Evolutionary conservation across 1,140 invertebrate genomes (phyloP).

Genomic region (Meloidogyne hapla): DNA sequence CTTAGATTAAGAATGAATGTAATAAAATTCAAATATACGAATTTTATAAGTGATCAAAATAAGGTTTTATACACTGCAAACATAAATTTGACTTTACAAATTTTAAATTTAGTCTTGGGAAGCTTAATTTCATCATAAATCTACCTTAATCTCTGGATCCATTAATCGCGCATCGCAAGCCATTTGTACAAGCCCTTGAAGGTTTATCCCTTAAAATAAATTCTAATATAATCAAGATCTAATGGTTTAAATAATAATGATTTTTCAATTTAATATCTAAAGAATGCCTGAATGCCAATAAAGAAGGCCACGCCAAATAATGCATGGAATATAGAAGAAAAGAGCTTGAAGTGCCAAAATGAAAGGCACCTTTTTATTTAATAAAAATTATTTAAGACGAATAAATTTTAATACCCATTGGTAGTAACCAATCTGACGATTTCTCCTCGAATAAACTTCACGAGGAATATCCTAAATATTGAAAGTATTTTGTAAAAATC

Average conservation of each 20-base stretch:
- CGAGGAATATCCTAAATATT: conserved; percentile 58
- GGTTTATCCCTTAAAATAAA: conserved; percentile 58
- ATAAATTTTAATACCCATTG: conserved; percentile 65
- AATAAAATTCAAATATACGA: too few species aligned
- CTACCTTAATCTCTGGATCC: conserved; percentile 53
- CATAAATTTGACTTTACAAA: background rate
- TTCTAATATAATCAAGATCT: background rate
- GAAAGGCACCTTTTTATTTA: conserved; percentile 53
- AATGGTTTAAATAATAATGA: background rate
- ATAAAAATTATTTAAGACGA: background rate
- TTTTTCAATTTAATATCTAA: conserved; percentile 5
- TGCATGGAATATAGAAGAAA: conserved; percentile 68
- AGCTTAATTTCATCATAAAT: background rate
- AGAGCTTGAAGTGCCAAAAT: conserved; percentile 68
- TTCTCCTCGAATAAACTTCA: conserved; percentile 61
- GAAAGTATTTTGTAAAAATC: conserved; percentile 17
- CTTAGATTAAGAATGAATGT: conserved; percentile 39
- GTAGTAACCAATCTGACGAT: conserved; percentile 65
- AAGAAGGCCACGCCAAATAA: conserved; percentile 66
- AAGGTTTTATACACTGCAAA: too few species aligned
- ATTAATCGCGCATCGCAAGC: conserved; percentile 62
- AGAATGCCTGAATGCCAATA: conserved; percentile 62
- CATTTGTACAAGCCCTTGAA: conserved; percentile 63
- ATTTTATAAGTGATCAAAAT: too few species aligned
- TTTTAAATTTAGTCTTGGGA: background rate